phyloP scores from a whole-genome alignment of 2,113 vertebrate species.

The Corythornis cristatus region DNA sequence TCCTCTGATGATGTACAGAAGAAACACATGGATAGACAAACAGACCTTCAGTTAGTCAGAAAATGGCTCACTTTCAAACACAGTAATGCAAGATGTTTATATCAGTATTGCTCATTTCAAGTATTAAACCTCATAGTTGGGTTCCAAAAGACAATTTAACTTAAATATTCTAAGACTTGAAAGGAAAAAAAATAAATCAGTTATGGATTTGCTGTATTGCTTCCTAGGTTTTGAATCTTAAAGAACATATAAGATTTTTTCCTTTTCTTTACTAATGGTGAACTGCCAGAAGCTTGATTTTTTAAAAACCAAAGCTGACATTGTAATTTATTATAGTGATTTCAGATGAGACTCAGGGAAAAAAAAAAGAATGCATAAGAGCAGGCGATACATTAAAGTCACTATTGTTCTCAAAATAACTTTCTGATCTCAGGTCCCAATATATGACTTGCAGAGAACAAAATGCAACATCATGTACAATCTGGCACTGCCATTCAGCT shows the following conservation, averaged over 20 bases:
- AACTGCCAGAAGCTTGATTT: neutral
- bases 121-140: neutral
- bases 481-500: neutral
- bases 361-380: neutral
- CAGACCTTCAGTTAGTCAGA: conserved; percentile 30
- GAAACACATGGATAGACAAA: conserved; percentile 22
- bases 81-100: conserved; percentile 10
- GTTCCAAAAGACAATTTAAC: neutral
- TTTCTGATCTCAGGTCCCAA: neutral
- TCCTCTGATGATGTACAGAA: conserved; percentile 42
- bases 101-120: neutral
- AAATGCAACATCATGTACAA: neutral
- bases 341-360: neutral
- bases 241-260: neutral
- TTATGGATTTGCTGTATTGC: neutral
- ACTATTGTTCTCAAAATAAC: neutral
- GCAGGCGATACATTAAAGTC: conserved; percentile 5
- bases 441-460: neutral
- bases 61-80: conserved; percentile 50
- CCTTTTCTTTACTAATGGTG: neutral
- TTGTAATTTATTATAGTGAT: conserved; percentile 9
- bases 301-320: neutral
- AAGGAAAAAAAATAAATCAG: neutral
- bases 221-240: neutral
- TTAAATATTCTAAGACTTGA: neutral